Conservation (phyloP, 2,113 vertebrate genomes). For the Falcunculus frontatus region DNA sequence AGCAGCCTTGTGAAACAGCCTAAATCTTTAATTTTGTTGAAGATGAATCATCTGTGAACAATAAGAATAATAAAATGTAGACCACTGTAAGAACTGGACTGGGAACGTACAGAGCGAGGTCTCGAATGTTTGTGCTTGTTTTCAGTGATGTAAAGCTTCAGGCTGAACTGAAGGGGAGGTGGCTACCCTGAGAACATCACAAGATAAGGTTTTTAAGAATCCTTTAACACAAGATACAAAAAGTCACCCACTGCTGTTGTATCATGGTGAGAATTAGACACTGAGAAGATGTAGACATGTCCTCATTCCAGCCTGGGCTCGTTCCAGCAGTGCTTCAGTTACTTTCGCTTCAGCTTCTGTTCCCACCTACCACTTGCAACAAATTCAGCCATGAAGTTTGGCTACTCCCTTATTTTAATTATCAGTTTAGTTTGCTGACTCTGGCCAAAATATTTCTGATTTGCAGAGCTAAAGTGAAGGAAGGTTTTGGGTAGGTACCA, state of each 20-base stretch:
- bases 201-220: neutral
- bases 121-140: neutral
- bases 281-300: neutral
- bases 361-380: neutral
- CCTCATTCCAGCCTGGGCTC: neutral
- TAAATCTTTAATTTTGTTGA: neutral
- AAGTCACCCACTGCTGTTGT: neutral
- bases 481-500: neutral
- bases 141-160: neutral
- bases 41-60: neutral
- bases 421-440: neutral
- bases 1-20: neutral
- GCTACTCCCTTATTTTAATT: neutral
- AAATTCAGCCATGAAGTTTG: neutral
- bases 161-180: neutral
- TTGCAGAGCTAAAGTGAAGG: neutral
- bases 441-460: neutral
- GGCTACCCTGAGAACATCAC: neutral
- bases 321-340: neutral
- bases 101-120: neutral
- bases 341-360: neutral
- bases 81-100: neutral
- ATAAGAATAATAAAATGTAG: neutral
- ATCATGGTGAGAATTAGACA: neutral
- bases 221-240: neutral